Conservation (phyloP, 2,888 invertebrate genomes). For the Drosophila fungiperda region DNA sequence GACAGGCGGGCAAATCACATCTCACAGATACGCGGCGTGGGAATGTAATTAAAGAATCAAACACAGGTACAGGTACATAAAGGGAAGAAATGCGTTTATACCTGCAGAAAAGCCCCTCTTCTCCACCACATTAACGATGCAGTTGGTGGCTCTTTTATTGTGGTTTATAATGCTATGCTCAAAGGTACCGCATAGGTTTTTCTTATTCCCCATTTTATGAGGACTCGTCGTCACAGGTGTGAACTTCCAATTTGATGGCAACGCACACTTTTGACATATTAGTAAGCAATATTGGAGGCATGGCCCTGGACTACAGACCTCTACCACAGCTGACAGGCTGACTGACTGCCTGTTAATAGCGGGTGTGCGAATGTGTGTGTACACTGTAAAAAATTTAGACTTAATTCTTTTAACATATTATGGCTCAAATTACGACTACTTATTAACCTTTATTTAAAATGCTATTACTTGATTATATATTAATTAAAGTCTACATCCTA, state of each 20-base stretch:
- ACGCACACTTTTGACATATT: slow-evolving; percentile 58
- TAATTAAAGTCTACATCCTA: not conserved
- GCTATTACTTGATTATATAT: not conserved
- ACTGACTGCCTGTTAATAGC: slow-evolving; percentile 7
- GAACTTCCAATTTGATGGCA: slow-evolving; percentile 48
- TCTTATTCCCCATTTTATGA: slow-evolving; percentile 3
- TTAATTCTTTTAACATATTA: not conserved
- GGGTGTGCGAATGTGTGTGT: slow-evolving; percentile 12
- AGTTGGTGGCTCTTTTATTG: slow-evolving; percentile 40
- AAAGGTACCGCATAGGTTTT: slow-evolving; percentile 20
- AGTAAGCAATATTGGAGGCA: slow-evolving; percentile 58
- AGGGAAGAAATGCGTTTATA: not conserved
- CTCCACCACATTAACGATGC: slow-evolving; percentile 14
- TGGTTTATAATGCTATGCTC: slow-evolving; percentile 34
- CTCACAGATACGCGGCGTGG: slow-evolving; percentile 55
- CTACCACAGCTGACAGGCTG: slow-evolving; percentile 22
- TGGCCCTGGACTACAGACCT: slow-evolving; percentile 3
- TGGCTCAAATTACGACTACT: not conserved
- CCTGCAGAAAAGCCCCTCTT: not conserved
- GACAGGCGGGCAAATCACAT: slow-evolving; percentile 29
- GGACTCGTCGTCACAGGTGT: slow-evolving; percentile 59
- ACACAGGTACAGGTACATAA: not conserved
- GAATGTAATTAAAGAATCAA: slow-evolving; percentile 53
- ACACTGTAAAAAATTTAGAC: not conserved
- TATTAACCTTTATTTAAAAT: not conserved